Base-by-base conservation (phyloP, 92 coral and sea anemone species). In the Heteractis magnifica region DNA sequence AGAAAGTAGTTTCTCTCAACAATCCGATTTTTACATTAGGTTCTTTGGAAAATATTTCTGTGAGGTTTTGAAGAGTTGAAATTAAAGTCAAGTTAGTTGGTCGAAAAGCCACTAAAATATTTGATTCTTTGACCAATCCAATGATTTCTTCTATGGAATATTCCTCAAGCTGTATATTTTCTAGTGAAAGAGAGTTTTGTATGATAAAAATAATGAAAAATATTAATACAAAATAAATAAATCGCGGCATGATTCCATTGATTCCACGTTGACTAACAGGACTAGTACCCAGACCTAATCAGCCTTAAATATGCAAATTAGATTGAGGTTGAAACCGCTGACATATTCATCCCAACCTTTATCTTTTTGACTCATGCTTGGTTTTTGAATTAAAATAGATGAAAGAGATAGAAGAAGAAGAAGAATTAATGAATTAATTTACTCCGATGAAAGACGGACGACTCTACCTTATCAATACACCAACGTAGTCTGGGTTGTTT, bases 41-140 rank as follows among this genome's bases (percentile, higher is more conserved):
- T 52, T 85, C 88, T 19, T 52, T 77, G 44, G 50, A 15, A 48
- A 85, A 85, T 50, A 85, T 53, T 52, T 78, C 21, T 13, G 88
- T 8, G 8, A 85, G 34, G 23, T 85, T 85, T 56, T 64, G 65
- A 75, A 85, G 53, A 6, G 65, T 34, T 41, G 81, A 64, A 18
- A 85, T 20, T 11, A 72, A 13, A 18, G 82, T 52, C 11, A 68
- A 65, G 51, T 77, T 85, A 13, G 50, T 51, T 5, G 78, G 10
- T 49, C 23, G 59, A 19, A 83, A 58, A 8, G 78, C 70, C 15
- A 85, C 71, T 14, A 85, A 51, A 21, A 85, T 4, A 52, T 79
- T 56, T 4, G 88, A 78, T 44, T 78, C 65, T 71, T 68, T 4
- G 0, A 68, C 73, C 49, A 81, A 12, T 5, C 21, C 20, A 14